Conservation (phyloP, 2,113 vertebrate species). For the Mohoua ochrocephala region DNA sequence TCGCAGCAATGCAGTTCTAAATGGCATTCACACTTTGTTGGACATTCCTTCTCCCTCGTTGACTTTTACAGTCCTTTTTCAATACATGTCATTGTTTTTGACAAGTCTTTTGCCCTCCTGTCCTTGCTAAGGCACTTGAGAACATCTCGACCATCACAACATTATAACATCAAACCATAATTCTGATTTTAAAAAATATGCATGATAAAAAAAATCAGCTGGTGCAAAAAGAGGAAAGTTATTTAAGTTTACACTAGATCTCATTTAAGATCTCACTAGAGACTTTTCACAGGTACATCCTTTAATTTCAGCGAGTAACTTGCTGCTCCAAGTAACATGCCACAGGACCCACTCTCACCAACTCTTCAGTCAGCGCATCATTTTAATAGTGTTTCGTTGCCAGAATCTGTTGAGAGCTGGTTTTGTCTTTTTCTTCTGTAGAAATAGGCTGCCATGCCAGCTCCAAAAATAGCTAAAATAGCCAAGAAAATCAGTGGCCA, state of each 20-base stretch:
- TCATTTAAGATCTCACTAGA: neutral
- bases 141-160: neutral
- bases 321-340: neutral
- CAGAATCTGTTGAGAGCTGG: neutral
- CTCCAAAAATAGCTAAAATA: neutral
- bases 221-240: neutral
- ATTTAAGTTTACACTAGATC: neutral
- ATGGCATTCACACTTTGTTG: neutral
- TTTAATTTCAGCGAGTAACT: neutral
- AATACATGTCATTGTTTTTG: neutral
- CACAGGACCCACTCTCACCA: neutral
- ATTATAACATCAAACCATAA: neutral
- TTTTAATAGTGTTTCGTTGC: neutral
- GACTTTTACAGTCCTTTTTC: neutral
- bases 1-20: neutral
- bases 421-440: slow-evolving; percentile 12
- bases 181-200: neutral
- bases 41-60: neutral
- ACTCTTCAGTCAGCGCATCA: neutral
- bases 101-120: neutral
- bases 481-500: slow-evolving; percentile 1
- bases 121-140: neutral
- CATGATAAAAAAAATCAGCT: neutral
- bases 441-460: neutral
- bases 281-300: neutral